Base-by-base conservation (phyloP, 2,797 vertebrate species). In the Emys orbicularis region DNA sequence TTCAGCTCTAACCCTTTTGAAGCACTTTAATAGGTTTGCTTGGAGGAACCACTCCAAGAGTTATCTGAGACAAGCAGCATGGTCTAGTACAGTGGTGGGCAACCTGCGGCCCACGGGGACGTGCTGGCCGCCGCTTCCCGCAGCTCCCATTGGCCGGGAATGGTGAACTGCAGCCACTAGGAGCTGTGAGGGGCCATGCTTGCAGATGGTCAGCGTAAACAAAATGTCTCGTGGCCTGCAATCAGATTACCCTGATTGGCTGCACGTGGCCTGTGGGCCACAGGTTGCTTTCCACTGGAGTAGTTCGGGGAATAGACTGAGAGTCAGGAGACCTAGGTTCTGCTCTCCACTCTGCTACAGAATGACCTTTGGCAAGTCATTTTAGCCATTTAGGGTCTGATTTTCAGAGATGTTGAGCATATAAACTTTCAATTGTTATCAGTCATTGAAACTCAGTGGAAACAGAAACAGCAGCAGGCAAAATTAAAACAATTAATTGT, bases 31-130 rank as follows among this genome's bases (percentile, higher is more conserved):
- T 65, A 65, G 61, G 15, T 65, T 65, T 34, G 34, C 34, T 65
- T 65, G 61, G 34, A 44, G 44, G 44, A n/a, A 19, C 61, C 16
- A n/a, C 34, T 65, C 13, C 31, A 65, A 65, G 61, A 34, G 34
- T 65, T 34, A 65, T 65, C 29, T n/a, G 61, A 65, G 34, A 9
- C 61, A 65, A 18, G 34, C 61, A 34, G 31, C 34, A n/a, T n/a
- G 34, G 61, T 18, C 59, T 61, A 61, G 59, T 23, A 23, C 4
- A 54, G 53, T 23, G 19, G 21, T 54, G 8, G 53, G 53, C 21
- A 54, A 54, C 21, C 53, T 54, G 21, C 3, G 4, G 53, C 53
- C 53, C 1, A 4, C 2, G 3, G 8, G 53, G 8, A 23, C 4
- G 1, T 54, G 54, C 6, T 54, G 23, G 21, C 23, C 2, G 1